Percentiles rank a stretch among this genome's conserved stretches.
phyloP scores from a whole-genome alignment of 2,797 vertebrate species.

The Glyptemys insculpta region DNA sequence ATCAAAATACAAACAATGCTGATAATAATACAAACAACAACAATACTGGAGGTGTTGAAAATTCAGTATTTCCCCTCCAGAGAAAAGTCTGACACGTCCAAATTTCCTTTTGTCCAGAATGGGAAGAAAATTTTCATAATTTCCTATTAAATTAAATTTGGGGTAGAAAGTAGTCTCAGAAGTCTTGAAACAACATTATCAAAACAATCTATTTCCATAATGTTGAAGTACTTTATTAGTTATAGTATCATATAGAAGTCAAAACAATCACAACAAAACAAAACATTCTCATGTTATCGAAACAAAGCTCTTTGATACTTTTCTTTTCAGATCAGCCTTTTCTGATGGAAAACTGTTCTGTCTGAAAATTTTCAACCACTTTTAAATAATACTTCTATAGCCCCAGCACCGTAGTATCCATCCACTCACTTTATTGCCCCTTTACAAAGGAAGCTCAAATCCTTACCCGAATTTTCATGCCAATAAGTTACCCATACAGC shows the following conservation, averaged over 20 bases:
- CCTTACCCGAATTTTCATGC: not conserved
- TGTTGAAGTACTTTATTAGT: not conserved
- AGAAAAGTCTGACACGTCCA: not conserved
- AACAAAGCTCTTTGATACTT: too few relatives aligned
- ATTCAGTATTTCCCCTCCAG: not conserved
- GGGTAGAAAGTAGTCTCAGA: not conserved
- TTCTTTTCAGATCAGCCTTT: not conserved
- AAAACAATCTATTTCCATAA: too few relatives aligned
- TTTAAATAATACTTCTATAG: not conserved
- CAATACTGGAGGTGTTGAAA: not conserved
- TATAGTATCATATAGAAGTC: not conserved
- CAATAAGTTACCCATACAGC: not conserved
- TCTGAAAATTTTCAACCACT: not conserved
- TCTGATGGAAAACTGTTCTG: not conserved
- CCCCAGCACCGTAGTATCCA: not conserved
- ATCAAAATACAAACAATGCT: not conserved
- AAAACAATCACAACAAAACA: not conserved
- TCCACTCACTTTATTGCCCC: not conserved
- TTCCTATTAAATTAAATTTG: not conserved
- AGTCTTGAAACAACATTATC: not conserved
- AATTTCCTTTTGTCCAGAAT: not conserved
- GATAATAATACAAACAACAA: accelerated
- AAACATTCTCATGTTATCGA: too few relatives aligned
- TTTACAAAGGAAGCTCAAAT: not conserved
- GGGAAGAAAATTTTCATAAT: not conserved